These are phyloP conservation scores for Drosophila multiciliata DNA, from an alignment of 2,888 invertebrate genomes.

Conservation along the genomic window DNA sequence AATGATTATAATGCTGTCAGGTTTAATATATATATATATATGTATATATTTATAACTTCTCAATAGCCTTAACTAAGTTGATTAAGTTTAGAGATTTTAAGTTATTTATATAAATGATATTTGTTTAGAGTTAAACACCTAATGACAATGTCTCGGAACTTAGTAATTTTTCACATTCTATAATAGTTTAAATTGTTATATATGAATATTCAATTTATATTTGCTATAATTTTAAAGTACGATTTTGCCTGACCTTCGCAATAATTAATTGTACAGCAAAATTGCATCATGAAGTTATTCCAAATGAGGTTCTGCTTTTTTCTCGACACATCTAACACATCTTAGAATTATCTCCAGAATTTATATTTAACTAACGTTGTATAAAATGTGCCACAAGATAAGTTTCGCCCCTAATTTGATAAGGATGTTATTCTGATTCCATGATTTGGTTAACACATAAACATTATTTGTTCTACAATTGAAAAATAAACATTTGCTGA, in stretches of 20 bases:
- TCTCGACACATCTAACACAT: neutral
- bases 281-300: neutral
- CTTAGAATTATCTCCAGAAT: neutral
- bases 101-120: neutral
- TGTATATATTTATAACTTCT: neutral
- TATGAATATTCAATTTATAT: neutral
- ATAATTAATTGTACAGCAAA: neutral
- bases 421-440: neutral
- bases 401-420: neutral
- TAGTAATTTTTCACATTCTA: neutral
- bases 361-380: neutral
- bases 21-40: slow-evolving; percentile 3
- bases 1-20: slow-evolving; percentile 28
- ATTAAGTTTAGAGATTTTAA: neutral
- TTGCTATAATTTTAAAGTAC: neutral
- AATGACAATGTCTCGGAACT: neutral
- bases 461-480: neutral
- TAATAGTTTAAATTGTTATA: neutral
- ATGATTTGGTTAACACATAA: neutral
- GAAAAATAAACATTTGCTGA: neutral
- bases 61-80: neutral
- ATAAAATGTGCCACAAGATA: neutral
- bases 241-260: neutral
- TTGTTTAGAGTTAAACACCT: neutral
- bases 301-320: neutral